Percentiles rank a stretch among this genome's conserved stretches.
These are phyloP conservation scores for Lagodon rhomboides DNA, from an alignment of 2,797 vertebrate species.

Conservation along the genomic window DNA sequence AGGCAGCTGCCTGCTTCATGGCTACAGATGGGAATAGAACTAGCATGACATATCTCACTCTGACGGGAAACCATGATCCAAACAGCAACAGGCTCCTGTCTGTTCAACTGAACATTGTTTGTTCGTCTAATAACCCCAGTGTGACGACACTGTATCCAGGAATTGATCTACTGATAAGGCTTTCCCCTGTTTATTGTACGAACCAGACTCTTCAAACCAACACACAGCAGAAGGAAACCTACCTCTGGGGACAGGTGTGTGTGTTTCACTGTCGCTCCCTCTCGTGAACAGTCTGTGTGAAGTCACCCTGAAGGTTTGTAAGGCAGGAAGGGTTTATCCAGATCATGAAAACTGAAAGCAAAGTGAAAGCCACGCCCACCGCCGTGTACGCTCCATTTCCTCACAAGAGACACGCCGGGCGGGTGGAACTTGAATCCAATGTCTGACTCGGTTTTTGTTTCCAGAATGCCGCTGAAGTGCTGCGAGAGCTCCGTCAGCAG, in stretches of 20 bases:
- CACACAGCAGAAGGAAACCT: neutral
- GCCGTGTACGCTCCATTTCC: neutral
- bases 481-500: neutral
- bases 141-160: no score
- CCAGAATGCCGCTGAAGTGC: neutral
- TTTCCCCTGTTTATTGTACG: no score
- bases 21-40: no score
- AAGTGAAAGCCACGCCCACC: neutral
- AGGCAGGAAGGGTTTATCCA: neutral
- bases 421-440: neutral
- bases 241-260: neutral
- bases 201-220: no score
- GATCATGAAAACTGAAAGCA: neutral
- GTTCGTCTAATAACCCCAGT: no score
- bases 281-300: no score
- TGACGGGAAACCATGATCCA: no score
- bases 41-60: no score
- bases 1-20: no score
- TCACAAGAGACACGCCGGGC: neutral
- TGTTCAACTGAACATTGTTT: no score
- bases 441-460: neutral
- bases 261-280: neutral
- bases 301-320: neutral
- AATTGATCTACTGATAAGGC: no score
- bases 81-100: no score